Conservation (phyloP, 2,797 vertebrate genomes). For the Emydoidea blandingii region DNA sequence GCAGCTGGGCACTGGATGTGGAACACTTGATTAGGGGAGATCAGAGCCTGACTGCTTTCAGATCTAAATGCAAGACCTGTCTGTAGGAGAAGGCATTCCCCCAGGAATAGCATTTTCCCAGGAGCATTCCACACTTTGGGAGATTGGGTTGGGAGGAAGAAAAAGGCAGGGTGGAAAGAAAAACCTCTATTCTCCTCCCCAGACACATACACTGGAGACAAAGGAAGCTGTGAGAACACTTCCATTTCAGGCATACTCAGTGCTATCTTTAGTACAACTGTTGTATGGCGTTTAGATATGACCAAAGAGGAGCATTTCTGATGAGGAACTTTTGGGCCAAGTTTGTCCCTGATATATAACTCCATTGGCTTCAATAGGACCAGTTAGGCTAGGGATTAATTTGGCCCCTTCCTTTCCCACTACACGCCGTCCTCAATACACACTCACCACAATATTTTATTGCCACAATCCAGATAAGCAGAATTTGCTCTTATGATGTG, state of each 20-base stretch:
- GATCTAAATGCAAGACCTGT: background rate
- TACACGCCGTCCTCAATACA: background rate
- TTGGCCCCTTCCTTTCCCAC: background rate
- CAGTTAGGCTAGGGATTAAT: background rate
- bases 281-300: no score
- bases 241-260: background rate
- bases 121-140: background rate
- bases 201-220: background rate
- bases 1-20: background rate
- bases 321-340: no score
- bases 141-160: background rate
- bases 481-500: conserved; percentile 61
- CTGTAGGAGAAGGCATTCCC: background rate
- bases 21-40: background rate
- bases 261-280: background rate
- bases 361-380: background rate
- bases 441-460: background rate
- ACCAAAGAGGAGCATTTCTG: no score
- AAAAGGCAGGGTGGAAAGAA: background rate
- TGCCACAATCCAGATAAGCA: background rate
- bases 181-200: background rate
- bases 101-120: background rate
- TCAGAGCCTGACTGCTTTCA: background rate
- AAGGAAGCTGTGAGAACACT: background rate
- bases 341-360: background rate